Percentiles rank a stretch among this genome's conserved stretches.
phyloP scores from a whole-genome alignment of 2,113 vertebrate species.

The Toxotes chatareus region DNA sequence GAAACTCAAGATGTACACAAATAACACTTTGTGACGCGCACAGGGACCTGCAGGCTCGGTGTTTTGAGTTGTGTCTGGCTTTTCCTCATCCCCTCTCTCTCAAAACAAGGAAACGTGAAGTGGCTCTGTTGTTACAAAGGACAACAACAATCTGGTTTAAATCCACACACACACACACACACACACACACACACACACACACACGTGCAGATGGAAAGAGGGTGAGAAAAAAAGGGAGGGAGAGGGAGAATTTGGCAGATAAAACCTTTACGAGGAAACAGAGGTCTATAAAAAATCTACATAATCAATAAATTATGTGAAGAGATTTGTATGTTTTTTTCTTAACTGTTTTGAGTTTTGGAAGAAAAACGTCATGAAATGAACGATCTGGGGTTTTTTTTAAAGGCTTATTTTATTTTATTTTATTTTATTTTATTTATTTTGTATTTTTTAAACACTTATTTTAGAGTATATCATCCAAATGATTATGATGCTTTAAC shows the following conservation, averaged over 20 bases:
- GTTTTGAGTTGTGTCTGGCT: constrained; percentile 41
- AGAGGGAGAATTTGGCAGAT: constrained; percentile 43
- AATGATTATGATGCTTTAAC: neutral
- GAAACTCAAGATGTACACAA: neutral
- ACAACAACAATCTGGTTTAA: constrained; percentile 72
- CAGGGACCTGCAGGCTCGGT: constrained; percentile 35
- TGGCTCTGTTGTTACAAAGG: constrained; percentile 75
- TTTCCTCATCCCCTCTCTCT: constrained; percentile 47
- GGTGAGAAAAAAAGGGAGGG: constrained; percentile 2
- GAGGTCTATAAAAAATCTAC: constrained; percentile 50
- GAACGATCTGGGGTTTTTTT: neutral
- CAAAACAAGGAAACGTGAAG: constrained; percentile 71
- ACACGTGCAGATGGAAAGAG: constrained; percentile 24
- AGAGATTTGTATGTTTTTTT: constrained; percentile 19
- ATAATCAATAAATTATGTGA: constrained; percentile 51
- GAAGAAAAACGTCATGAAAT: constrained; percentile 6
- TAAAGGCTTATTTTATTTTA: too few relatives aligned
- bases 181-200: constrained; percentile 21
- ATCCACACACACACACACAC: constrained; percentile 40
- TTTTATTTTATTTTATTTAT: neutral
- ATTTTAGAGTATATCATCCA: neutral
- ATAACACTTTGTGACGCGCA: constrained; percentile 1
- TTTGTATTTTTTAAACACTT: neutral
- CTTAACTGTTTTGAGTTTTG: constrained; percentile 8
- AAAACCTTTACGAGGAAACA: constrained; percentile 68